Base-by-base conservation (phyloP, 2,797 vertebrate genomes). In the Malurus splendens region DNA sequence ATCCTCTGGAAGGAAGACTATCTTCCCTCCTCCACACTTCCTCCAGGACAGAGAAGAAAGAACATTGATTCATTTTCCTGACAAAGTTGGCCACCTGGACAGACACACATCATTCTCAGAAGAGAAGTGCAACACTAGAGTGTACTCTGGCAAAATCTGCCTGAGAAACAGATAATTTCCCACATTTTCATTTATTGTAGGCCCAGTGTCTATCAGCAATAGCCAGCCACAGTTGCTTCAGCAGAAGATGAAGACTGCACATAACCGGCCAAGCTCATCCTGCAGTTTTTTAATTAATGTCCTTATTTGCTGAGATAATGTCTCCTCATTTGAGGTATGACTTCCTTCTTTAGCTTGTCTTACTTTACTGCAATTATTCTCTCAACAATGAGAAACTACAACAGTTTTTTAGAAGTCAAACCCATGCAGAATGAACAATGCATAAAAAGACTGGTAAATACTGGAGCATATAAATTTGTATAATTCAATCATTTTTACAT, bases 1-100 rank as follows among this genome's bases (percentile, higher is more conserved):
- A 81, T 80, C 95, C 86, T 68, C 71, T 88, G 44, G 82, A 93
- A 96, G 93, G 92, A 82, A 93, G 85, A 51, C 82, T 79, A 48
- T 86, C n/a, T 71, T 88, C 70, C 91, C 84, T 67, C 42, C 67
- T 95, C 75, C 68, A 90, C 16, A 12, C 65, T 95, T 90, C 67
- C 82, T 44, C 74, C 20, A 2, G 38, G 64, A 57, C 61, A 87
- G 72, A 95, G 59, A 73, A 93, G 47, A 78, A 76, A 76, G 79
- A 81, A 90, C 51, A 85, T 33, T 0, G 0, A 89, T 90, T 89
- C 79, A 78, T 59, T 61, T 59, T 78, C 57, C 65, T 74, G 89
- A 74, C 82, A 77, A 59, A 51, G 48, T 2, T 76, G 84, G 76
- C 89, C 92, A 90, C 91, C 73, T 90, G 93, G 80, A 82, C 66